Percentiles rank a stretch among this genome's conserved stretches.
Conservation (phyloP, 2,113 vertebrate genomes). For the Sus scrofa region DNA sequence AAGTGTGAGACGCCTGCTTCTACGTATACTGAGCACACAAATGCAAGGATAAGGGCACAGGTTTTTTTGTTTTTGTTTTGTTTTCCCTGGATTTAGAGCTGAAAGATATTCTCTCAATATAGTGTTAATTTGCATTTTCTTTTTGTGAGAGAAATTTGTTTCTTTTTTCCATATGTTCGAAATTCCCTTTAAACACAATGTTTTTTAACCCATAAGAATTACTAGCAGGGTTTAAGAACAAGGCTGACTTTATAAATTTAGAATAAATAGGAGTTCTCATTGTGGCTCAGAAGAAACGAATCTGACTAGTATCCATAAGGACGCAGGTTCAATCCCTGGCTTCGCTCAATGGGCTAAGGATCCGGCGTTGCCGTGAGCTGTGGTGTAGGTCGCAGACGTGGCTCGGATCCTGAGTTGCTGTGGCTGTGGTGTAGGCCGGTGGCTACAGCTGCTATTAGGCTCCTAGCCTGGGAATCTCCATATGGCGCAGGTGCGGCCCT, state of each 20-base stretch:
- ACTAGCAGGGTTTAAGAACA: accelerated
- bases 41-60: accelerated
- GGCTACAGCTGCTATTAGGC: too few species aligned
- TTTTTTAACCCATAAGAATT: accelerated
- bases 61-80: neutral
- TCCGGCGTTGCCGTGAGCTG: too few species aligned
- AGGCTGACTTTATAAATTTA: accelerated
- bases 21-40: accelerated
- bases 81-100: neutral
- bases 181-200: neutral
- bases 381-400: too few species aligned
- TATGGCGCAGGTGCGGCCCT: too few species aligned
- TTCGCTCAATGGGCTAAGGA: too few species aligned
- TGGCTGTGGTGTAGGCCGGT: too few species aligned
- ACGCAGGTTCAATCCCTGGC: too few species aligned
- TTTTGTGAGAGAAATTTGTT: neutral
- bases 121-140: neutral
- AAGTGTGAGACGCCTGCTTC: accelerated
- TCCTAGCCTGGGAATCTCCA: too few species aligned
- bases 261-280: too few species aligned
- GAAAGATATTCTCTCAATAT: neutral
- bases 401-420: too few species aligned
- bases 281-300: too few species aligned
- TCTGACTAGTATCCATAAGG: too few species aligned
- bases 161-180: neutral